Evolutionary conservation across 2,797 vertebrate species (phyloP).

Genomic region (Ctenosaura bakeri): DNA sequence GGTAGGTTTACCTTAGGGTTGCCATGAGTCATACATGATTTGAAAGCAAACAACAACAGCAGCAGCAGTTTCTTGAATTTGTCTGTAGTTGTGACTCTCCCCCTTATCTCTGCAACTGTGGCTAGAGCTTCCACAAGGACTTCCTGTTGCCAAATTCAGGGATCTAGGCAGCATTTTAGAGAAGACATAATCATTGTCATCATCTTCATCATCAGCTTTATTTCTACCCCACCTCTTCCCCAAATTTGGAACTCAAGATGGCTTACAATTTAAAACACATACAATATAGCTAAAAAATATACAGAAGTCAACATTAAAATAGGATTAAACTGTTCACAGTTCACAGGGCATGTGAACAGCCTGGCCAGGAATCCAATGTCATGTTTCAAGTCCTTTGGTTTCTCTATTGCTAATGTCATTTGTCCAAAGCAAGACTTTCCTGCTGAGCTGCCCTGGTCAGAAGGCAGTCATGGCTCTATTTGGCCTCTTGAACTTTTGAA

Average conservation of each 20-base stretch:
- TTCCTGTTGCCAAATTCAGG: neutral
- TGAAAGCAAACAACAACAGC: too few relatives aligned
- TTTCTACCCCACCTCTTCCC: too few relatives aligned
- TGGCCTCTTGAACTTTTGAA: constrained; percentile 30
- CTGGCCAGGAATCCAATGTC: neutral
- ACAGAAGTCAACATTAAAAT: too few relatives aligned
- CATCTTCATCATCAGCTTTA: too few relatives aligned
- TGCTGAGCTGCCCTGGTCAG: constrained; percentile 47
- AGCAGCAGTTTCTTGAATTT: too few relatives aligned
- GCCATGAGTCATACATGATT: too few relatives aligned
- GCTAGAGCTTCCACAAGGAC: neutral
- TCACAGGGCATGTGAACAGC: neutral
- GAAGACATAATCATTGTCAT: neutral
- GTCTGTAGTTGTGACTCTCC: neutral
- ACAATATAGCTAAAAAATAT: too few relatives aligned
- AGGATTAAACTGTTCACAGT: neutral
- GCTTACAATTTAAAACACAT: too few relatives aligned
- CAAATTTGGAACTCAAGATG: too few relatives aligned
- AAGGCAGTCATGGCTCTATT: constrained; percentile 46
- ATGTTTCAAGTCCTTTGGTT: constrained; percentile 3
- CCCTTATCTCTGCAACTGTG: neutral
- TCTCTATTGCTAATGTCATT: constrained; percentile 28
- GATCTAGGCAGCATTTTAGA: neutral
- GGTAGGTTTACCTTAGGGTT: too few relatives aligned
- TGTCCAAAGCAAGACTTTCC: constrained; percentile 33